Evolutionary conservation across 2,888 invertebrate genomes (phyloP).

Genomic region (Melipona bicolor): DNA sequence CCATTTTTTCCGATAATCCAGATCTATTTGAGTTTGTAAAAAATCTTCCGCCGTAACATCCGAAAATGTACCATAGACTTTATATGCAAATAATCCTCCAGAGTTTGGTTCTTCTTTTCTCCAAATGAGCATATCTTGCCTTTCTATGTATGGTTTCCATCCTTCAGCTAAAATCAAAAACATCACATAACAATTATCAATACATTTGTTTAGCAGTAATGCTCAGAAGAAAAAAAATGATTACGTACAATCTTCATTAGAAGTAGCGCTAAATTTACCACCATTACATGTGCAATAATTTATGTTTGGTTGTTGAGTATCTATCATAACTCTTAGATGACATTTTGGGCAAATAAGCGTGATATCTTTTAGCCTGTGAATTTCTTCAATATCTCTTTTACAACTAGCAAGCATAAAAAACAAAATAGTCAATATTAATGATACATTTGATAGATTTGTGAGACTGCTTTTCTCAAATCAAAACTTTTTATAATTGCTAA

Average conservation of each 20-base stretch:
- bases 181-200: neutral
- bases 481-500: neutral
- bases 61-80: slow-evolving; percentile 93
- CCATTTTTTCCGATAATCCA: slow-evolving; percentile 91
- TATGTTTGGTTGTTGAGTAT: slow-evolving; percentile 81
- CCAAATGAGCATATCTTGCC: slow-evolving; percentile 93
- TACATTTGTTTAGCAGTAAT: neutral
- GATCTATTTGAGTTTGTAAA: slow-evolving; percentile 92
- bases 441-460: neutral
- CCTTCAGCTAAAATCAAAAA: slow-evolving; percentile 44
- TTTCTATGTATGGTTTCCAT: slow-evolving; percentile 93
- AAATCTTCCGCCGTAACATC: slow-evolving; percentile 93
- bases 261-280: slow-evolving; percentile 51
- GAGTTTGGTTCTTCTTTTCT: slow-evolving; percentile 88
- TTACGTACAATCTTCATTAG: slow-evolving; percentile 58
- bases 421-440: neutral
- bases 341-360: slow-evolving; percentile 86
- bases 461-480: neutral
- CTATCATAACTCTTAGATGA: slow-evolving; percentile 83
- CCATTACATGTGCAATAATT: slow-evolving; percentile 85
- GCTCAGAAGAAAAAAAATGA: neutral
- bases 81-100: slow-evolving; percentile 91
- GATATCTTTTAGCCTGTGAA: slow-evolving; percentile 85
- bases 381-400: slow-evolving; percentile 86
- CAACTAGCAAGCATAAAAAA: slow-evolving; percentile 78